Percentiles rank a stretch among this genome's conserved stretches.
phyloP scores from a whole-genome alignment of 2,797 vertebrate genomes.

The Carduelis carduelis region DNA sequence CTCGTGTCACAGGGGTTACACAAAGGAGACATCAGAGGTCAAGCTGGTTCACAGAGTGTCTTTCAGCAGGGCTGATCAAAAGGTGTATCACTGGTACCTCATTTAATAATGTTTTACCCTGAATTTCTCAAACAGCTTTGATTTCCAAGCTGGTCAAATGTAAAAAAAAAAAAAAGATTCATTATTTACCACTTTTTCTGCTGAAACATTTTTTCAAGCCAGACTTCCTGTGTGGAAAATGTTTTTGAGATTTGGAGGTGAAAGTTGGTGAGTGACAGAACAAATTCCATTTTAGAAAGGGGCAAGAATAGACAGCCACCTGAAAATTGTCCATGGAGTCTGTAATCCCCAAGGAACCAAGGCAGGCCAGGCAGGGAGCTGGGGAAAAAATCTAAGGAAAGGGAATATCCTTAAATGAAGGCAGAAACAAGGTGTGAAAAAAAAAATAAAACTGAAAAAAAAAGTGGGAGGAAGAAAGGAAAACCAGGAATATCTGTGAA shows the following conservation, averaged over 20 bases:
- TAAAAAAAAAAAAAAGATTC: background rate
- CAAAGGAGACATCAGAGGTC: conserved; percentile 42
- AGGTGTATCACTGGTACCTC: background rate
- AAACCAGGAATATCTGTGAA: background rate
- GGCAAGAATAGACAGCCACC: background rate
- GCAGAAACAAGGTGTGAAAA: background rate
- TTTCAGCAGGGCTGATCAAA: background rate
- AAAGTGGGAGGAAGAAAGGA: fast-evolving
- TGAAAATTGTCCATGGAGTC: background rate
- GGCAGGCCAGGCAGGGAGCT: background rate
- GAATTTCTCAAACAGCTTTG: background rate
- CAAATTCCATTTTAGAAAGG: background rate
- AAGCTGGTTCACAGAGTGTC: background rate
- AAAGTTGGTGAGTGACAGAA: background rate
- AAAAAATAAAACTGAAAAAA: background rate
- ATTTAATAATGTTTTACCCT: conserved; percentile 2
- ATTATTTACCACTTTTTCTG: background rate
- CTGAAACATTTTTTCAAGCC: background rate
- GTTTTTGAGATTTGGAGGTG: background rate
- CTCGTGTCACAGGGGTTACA: conserved; percentile 13
- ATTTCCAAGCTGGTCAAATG: background rate
- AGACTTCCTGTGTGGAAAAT: background rate
- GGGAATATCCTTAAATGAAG: background rate
- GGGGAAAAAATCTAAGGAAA: background rate
- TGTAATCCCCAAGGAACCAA: background rate